Percentiles rank a stretch among this genome's conserved stretches.
Evolutionary conservation across 2,797 vertebrate species (phyloP).

Genomic region (Todus mexicanus): DNA sequence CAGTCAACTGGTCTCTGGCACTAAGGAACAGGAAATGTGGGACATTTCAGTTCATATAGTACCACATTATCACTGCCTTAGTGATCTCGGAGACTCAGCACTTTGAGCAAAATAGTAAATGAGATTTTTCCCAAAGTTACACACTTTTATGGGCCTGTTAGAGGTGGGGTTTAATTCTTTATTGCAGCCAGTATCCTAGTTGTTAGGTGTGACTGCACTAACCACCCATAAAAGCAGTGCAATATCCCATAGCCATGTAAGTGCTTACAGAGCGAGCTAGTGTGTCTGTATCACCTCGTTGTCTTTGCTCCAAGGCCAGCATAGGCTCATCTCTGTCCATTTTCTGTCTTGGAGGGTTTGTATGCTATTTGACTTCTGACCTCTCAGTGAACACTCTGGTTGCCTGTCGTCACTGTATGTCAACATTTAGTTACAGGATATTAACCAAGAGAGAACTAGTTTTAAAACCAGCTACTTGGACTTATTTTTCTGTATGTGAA

Average conservation of each 20-base stretch:
- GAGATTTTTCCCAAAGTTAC: background rate
- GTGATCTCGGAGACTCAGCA: background rate
- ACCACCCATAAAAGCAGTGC: background rate
- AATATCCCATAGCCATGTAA: background rate
- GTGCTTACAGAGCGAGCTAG: background rate
- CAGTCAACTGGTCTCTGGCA: background rate
- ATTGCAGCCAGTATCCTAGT: background rate
- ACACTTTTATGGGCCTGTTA: background rate
- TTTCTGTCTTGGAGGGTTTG: background rate
- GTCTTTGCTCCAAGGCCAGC: background rate
- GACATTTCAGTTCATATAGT: background rate
- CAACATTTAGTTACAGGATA: background rate
- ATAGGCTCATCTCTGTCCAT: background rate
- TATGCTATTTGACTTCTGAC: background rate
- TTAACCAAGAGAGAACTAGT: background rate
- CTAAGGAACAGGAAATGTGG: background rate
- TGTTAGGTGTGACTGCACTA: background rate
- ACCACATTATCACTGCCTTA: background rate
- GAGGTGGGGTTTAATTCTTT: background rate
- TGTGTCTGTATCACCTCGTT: background rate
- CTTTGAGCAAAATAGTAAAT: background rate
- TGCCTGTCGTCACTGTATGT: background rate
- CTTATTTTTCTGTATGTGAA: too few relatives aligned
- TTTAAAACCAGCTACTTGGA: background rate
- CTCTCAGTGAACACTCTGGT: background rate